Base-by-base conservation (phyloP, 2,113 vertebrate species). In the Labeo rohita region DNA sequence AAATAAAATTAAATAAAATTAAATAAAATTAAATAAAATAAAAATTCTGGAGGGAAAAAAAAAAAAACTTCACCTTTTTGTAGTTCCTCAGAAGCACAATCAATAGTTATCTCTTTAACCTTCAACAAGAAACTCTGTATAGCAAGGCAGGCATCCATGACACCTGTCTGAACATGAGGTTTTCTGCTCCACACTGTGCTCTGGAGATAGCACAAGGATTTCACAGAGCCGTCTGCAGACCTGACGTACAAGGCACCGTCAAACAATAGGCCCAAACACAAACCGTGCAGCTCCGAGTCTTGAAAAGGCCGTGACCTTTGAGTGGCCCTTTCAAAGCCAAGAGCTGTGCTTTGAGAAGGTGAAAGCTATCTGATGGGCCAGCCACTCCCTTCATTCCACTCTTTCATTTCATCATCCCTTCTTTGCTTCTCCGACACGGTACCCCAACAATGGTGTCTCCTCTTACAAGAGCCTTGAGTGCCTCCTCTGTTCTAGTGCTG, bases 351-450 rank as follows among this genome's bases (percentile, higher is more conserved):
- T 79, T 83, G 59, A 89, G 88, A 89, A 89, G 86, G 86, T 89
- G 84, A 89, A 89, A 87, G 83, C 74, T 87, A 89, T 89, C 88
- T 87, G 84, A 89, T 89, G 85, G 85, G 85, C 80, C 36, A 36
- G 88, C 66, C 81, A 73, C 84, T 81, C 49, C 84, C 88, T 89
- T 89, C 83, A 76, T 85, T 85, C 54, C 85, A 85, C 54, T 23
- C 68, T 85, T 83, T 72, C 49, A 43, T 56, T 73, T 83, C 81
- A 73, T 54, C 81, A 83, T 83, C 50, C 66, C 81, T 83, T 73
- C 81, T 39, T 83, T 18, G 66, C 81, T 73, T 72, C 66, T 59
- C 68, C 52, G 66, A 68, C 80, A 82, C 47, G 80, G 80, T 82
- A 36, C 88, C 83, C 66, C 75, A 85, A 86, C 74, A 76, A 83